Percentiles rank a stretch among this genome's conserved stretches.
phyloP scores from a whole-genome alignment of 1,140 invertebrate species.

The Panonychus citri region DNA sequence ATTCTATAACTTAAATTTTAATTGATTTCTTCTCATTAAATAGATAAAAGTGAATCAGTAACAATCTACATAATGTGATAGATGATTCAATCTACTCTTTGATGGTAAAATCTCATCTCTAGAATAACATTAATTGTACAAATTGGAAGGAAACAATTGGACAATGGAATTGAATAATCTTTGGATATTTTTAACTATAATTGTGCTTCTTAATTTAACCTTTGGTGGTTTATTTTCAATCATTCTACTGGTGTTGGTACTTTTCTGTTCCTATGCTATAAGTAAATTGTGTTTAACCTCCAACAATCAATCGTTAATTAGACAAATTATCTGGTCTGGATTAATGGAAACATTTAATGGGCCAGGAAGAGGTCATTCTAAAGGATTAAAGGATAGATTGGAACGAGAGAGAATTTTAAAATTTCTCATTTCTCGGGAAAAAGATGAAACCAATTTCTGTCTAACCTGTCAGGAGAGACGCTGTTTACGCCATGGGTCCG shows the following conservation, averaged over 20 bases:
- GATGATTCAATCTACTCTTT: no score
- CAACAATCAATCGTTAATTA: neutral
- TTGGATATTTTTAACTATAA: neutral
- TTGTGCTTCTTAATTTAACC: neutral
- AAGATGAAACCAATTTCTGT: neutral
- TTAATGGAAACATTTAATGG: neutral
- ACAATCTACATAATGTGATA: no score
- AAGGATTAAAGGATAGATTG: neutral
- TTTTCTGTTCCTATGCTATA: neutral
- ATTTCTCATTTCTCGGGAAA: neutral
- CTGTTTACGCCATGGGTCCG: neutral
- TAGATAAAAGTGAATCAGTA: no score
- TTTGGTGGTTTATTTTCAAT: neutral
- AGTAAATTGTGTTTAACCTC: neutral
- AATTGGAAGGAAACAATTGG: no score
- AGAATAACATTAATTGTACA: no score
- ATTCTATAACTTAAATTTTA: no score
- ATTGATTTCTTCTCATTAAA: no score
- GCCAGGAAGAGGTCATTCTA: neutral
- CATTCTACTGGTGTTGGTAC: neutral
- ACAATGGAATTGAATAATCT: neutral
- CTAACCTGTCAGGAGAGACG: neutral
- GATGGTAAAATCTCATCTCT: no score
- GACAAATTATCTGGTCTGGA: neutral
- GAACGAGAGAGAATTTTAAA: neutral